Percentiles rank a stretch among this genome's conserved stretches.
These are phyloP conservation scores for Zygaena filipendulae DNA, from an alignment of 2,888 invertebrate genomes.

Conservation along the genomic window DNA sequence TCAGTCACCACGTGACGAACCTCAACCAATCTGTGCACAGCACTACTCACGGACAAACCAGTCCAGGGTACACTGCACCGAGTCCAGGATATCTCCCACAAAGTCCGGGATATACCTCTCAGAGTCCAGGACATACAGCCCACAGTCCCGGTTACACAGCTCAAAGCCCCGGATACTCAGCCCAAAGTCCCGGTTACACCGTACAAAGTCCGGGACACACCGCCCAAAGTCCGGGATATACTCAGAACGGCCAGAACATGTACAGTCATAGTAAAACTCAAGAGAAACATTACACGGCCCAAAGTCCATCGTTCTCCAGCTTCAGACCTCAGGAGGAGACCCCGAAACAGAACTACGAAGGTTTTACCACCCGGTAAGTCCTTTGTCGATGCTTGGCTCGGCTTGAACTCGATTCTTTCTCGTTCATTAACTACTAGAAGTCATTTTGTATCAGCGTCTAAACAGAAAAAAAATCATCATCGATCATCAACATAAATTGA, in stretches of 20 bases:
- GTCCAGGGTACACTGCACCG: slow-evolving; percentile 10
- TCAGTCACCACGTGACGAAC: slow-evolving; percentile 33
- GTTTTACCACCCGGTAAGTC: slow-evolving; percentile 73
- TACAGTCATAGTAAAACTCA: slow-evolving; percentile 28
- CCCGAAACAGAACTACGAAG: slow-evolving; percentile 69
- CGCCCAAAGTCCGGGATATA: slow-evolving; percentile 6
- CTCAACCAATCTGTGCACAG: slow-evolving; percentile 41
- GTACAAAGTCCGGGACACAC: slow-evolving; percentile 11
- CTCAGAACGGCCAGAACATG: slow-evolving; percentile 21
- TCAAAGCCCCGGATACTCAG: background rate
- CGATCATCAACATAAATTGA: no score
- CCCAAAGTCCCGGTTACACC: slow-evolving; percentile 9
- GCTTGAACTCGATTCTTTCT: no score
- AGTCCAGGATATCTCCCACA: background rate
- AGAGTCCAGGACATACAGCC: slow-evolving; percentile 5
- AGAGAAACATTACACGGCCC: slow-evolving; percentile 38
- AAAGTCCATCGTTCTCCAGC: slow-evolving; percentile 51
- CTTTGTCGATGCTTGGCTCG: slow-evolving; percentile 13
- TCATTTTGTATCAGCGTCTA: no score
- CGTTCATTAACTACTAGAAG: no score
- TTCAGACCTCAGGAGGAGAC: slow-evolving; percentile 49
- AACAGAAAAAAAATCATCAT: no score
- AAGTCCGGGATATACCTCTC: slow-evolving; percentile 9
- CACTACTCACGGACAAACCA: slow-evolving; percentile 17
- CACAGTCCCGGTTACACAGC: slow-evolving; percentile 8